A percentile compares a stretch with the other conserved stretches of the same genome.
These are phyloP conservation scores for Drosophila mimica DNA, from an alignment of 2,888 invertebrate genomes.

Conservation along the genomic window DNA sequence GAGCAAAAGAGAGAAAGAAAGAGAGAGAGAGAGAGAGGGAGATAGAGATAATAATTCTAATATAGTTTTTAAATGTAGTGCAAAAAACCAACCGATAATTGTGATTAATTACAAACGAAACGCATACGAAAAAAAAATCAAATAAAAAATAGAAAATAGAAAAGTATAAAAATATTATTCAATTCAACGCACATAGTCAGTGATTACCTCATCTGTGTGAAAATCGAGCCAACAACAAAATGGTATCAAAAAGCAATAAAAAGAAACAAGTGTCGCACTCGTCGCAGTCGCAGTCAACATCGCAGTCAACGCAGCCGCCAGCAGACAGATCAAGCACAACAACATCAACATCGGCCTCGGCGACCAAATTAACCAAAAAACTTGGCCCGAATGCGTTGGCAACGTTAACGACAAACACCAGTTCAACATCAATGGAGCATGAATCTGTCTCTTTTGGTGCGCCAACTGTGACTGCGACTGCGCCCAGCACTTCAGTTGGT, in stretches of 20 bases:
- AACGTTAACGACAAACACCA: constrained; percentile 65
- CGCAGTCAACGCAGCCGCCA: constrained; percentile 30
- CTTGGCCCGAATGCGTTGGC: constrained; percentile 69
- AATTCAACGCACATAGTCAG: constrained; percentile 46
- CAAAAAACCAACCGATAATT: constrained; percentile 60
- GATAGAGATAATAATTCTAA: constrained; percentile 16
- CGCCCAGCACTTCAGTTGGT: constrained; percentile 29
- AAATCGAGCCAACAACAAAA: constrained; percentile 64
- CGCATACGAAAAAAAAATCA: constrained; percentile 19
- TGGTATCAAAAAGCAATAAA: constrained; percentile 83
- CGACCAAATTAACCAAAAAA: constrained; percentile 71
- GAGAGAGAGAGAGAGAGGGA: not conserved
- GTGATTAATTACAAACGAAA: constrained; percentile 62
- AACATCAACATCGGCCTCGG: constrained; percentile 71
- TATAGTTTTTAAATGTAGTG: constrained; percentile 30
- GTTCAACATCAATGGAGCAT: constrained; percentile 73
- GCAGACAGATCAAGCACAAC: constrained; percentile 73
- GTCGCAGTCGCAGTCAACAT: constrained; percentile 22
- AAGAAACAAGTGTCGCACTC: constrained; percentile 76
- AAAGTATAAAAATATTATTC: constrained; percentile 19
- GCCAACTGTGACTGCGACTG: constrained; percentile 10
- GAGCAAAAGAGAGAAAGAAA: not conserved
- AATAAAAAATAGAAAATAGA: constrained; percentile 36
- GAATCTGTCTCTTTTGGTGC: constrained; percentile 65
- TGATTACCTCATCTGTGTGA: constrained; percentile 75